phyloP scores from a whole-genome alignment of 92 coral and sea anemone species.

The Bergia puertoricense region DNA sequence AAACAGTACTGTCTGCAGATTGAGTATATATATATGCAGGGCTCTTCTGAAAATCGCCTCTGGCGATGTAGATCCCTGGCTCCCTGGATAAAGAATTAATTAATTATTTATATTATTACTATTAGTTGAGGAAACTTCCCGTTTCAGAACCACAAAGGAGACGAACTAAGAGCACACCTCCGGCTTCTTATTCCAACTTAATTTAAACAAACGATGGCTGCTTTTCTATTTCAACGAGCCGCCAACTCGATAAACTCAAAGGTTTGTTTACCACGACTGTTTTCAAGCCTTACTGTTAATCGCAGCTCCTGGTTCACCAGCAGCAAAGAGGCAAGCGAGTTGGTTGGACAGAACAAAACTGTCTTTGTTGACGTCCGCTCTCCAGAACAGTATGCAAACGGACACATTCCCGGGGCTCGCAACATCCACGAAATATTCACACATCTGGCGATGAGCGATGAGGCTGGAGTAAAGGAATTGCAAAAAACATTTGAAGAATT shows the following conservation, averaged over 20 bases:
- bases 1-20: too few species aligned
- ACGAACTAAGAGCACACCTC: too few species aligned
- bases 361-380: conserved; percentile 26
- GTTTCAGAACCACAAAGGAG: too few species aligned
- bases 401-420: conserved; percentile 42
- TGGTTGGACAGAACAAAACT: conserved; percentile 8
- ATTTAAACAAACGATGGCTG: background rate
- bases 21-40: too few species aligned
- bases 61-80: too few species aligned
- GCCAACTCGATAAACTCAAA: background rate
- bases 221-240: background rate
- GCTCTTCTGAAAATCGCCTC: too few species aligned
- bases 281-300: background rate
- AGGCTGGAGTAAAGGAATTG: conserved; percentile 15
- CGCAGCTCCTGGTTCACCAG: background rate
- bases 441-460: conserved; percentile 32
- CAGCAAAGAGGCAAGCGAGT: background rate
- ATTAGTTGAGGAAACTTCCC: too few species aligned
- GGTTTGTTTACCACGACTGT: background rate
- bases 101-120: too few species aligned
- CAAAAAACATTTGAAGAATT: conserved; percentile 5
- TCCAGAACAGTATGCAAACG: conserved; percentile 26
- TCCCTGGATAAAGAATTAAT: too few species aligned
- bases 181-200: too few species aligned
- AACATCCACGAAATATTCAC: conserved; percentile 40